Conservation (phyloP, 2,888 invertebrate species). For the Plemyria rubiginata region DNA sequence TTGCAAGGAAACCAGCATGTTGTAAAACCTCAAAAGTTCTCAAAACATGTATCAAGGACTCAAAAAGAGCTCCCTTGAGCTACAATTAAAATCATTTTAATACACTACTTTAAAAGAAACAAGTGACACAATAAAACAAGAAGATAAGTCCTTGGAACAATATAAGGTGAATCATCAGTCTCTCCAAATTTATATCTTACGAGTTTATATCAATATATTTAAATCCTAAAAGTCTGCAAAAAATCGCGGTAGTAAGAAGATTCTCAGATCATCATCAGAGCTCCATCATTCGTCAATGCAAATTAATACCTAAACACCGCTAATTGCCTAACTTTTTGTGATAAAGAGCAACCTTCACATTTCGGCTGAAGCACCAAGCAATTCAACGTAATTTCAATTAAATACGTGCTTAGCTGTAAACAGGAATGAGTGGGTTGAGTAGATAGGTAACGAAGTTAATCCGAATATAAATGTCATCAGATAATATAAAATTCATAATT, state of each 20-base stretch:
- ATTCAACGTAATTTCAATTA: slow-evolving; percentile 11
- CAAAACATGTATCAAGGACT: too few relatives aligned
- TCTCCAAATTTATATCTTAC: background rate
- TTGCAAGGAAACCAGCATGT: too few relatives aligned
- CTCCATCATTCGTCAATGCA: slow-evolving; percentile 11
- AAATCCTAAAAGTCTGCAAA: background rate
- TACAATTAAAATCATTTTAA: too few relatives aligned
- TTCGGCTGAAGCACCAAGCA: slow-evolving; percentile 9
- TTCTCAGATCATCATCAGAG: too few relatives aligned
- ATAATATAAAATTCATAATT: too few relatives aligned
- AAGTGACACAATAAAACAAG: too few relatives aligned
- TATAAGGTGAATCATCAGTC: background rate
- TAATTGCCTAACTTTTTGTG: slow-evolving; percentile 23
- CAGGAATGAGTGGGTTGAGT: background rate
- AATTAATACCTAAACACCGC: slow-evolving; percentile 12
- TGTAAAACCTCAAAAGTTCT: too few relatives aligned
- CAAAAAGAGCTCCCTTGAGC: too few relatives aligned
- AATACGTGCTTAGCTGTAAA: background rate
- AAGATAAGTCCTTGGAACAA: background rate
- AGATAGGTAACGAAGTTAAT: background rate
- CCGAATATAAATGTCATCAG: too few relatives aligned
- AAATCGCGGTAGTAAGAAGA: background rate
- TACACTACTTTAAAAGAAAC: too few relatives aligned
- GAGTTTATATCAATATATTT: background rate
- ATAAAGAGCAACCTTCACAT: slow-evolving; percentile 29